These are phyloP conservation scores for Lagorchestes hirsutus DNA, from an alignment of 2,797 vertebrate genomes.

Conservation along the genomic window DNA sequence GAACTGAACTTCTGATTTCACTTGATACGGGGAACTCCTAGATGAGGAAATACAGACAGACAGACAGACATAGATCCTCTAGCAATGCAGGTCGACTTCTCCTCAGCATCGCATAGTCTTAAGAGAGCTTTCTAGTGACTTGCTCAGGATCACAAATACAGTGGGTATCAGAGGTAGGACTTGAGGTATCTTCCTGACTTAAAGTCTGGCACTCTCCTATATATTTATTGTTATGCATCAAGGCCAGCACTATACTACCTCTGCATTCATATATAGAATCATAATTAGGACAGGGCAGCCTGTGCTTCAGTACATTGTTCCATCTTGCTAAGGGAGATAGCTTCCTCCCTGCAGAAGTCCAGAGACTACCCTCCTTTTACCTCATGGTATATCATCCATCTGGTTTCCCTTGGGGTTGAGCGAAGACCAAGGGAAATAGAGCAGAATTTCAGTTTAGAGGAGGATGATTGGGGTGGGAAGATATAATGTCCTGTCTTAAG, in stretches of 20 bases:
- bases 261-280: background rate
- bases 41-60: background rate
- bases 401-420: background rate
- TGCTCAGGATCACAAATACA: background rate
- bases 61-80: background rate
- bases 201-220: background rate
- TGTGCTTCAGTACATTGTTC: background rate
- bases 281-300: background rate
- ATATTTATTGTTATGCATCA: background rate
- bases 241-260: background rate
- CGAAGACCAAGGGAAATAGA: background rate
- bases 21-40: background rate
- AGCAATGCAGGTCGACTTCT: background rate
- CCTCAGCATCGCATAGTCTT: background rate
- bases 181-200: background rate
- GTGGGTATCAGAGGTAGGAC: background rate
- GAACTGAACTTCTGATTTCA: background rate
- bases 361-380: background rate
- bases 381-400: background rate
- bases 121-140: slow-evolving; percentile 1
- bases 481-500: background rate
- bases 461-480: background rate
- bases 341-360: background rate
- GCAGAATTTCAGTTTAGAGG: background rate
- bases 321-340: background rate